Evolutionary conservation across 2,113 vertebrate genomes (phyloP).

Genomic region (Xiphophorus maculatus): DNA sequence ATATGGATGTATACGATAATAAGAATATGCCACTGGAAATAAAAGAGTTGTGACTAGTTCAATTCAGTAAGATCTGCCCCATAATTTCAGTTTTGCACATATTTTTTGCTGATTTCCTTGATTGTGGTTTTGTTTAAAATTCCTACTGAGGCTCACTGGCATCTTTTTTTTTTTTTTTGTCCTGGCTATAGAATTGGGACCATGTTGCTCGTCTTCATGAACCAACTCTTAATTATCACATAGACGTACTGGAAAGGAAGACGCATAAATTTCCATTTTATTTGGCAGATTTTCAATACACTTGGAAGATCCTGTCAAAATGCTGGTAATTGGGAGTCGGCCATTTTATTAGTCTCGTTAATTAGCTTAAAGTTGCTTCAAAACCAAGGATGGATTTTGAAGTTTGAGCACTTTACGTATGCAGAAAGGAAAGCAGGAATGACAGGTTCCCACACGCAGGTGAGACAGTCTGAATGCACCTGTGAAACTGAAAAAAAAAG

Average conservation of each 20-base stretch:
- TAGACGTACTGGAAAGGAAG: neutral
- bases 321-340: neutral
- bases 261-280: neutral
- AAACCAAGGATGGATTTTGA: neutral
- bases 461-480: conserved; percentile 5
- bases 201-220: neutral
- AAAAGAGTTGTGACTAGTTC: too few species aligned
- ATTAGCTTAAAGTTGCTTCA: neutral
- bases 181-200: neutral
- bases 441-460: conserved; percentile 23
- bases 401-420: neutral
- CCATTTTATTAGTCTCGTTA: neutral
- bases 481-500: conserved; percentile 18
- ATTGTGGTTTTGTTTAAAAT: neutral
- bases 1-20: too few species aligned
- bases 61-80: neutral
- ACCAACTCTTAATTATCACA: conserved; percentile 5
- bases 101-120: neutral
- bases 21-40: too few species aligned
- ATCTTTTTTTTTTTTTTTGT: neutral
- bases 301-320: neutral
- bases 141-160: neutral
- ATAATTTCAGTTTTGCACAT: neutral
- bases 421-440: neutral
- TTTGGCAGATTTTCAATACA: neutral